These are phyloP conservation scores for Elgaria multicarinata DNA, from an alignment of 2,113 vertebrate species.

Conservation along the genomic window DNA sequence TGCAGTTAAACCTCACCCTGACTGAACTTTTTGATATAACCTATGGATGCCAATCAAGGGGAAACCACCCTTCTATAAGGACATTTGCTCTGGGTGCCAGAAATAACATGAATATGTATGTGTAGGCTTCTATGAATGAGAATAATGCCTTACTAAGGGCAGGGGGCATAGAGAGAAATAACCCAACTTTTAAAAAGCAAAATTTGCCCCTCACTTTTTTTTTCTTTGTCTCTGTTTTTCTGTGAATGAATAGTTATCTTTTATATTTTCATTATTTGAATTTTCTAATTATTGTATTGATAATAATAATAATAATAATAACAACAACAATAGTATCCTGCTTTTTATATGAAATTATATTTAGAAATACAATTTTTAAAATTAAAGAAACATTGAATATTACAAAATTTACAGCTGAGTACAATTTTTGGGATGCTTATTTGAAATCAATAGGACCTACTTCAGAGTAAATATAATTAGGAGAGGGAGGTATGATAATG, in stretches of 20 bases:
- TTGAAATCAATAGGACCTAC: background rate
- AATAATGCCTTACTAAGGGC: background rate
- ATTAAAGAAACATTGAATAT: background rate
- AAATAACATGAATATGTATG: background rate
- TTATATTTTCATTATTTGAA: background rate
- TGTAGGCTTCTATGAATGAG: background rate
- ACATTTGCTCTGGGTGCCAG: background rate
- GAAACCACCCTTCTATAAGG: conserved; percentile 30
- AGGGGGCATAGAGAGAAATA: background rate
- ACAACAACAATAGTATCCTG: background rate
- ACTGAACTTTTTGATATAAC: conserved; percentile 46
- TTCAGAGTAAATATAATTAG: background rate
- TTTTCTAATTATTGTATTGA: background rate
- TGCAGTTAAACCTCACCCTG: conserved; percentile 47
- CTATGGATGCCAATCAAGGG: conserved; percentile 23
- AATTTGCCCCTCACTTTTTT: background rate
- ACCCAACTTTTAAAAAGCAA: background rate
- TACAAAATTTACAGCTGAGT: background rate
- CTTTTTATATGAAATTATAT: background rate
- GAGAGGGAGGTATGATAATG: background rate
- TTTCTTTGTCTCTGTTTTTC: background rate
- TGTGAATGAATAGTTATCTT: background rate
- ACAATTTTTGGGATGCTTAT: background rate
- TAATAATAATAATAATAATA: background rate
- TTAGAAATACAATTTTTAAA: background rate